phyloP scores from a whole-genome alignment of 37 sponge, comb jelly and placozoan genomes.

The Haliclona indistincta region DNA sequence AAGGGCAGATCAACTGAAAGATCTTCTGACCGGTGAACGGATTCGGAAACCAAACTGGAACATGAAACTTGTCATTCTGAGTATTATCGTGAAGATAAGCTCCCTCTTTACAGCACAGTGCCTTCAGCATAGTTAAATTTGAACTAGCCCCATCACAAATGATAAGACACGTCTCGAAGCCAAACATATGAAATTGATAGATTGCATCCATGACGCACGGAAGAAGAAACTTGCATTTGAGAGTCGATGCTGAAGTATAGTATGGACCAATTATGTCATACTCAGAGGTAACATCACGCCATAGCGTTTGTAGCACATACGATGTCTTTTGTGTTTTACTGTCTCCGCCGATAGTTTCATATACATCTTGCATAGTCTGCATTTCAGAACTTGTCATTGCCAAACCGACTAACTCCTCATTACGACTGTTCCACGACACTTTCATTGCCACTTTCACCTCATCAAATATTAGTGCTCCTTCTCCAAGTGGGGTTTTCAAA shows the following conservation, averaged over 20 bases:
- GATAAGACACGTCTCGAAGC: background rate
- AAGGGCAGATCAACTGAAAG: conserved; percentile 1
- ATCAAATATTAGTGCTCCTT: conserved; percentile 27
- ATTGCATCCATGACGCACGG: background rate
- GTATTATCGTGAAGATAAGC: background rate
- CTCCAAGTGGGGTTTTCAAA: background rate
- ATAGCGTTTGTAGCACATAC: conserved; percentile 19
- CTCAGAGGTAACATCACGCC: conserved; percentile 12
- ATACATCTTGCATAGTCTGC: conserved; percentile 15
- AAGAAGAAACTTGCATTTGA: conserved; percentile 9
- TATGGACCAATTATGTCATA: conserved; percentile 35
- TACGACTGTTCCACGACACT: conserved; percentile 24
- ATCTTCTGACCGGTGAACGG: conserved; percentile 5
- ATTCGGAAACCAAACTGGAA: background rate
- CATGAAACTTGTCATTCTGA: background rate
- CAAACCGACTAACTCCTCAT: conserved; percentile 3
- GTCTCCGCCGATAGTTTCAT: conserved; percentile 1
- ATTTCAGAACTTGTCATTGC: conserved; percentile 24
- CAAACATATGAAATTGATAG: conserved; percentile 4
- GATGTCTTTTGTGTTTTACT: conserved; percentile 10
- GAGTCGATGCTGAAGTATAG: conserved; percentile 9
- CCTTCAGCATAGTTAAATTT: conserved; percentile 15
- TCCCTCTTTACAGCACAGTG: background rate
- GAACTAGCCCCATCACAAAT: conserved; percentile 27
- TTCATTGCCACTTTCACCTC: conserved; percentile 7